Evolutionary conservation across 2,113 vertebrate genomes (phyloP).

Genomic region (Laticauda colubrina): DNA sequence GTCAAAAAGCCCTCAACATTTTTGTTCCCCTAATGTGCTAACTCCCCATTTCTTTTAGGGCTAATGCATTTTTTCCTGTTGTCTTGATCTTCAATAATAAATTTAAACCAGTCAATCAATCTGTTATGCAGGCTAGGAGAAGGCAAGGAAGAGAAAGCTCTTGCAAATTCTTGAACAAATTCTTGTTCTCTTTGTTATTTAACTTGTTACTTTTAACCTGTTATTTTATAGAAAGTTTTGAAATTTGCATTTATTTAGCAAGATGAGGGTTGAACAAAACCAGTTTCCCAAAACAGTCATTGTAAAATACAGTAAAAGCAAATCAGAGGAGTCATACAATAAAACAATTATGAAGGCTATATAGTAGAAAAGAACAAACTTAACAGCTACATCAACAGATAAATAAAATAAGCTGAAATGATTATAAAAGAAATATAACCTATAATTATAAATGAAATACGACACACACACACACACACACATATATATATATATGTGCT

Average conservation of each 20-base stretch:
- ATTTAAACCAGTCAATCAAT: background rate
- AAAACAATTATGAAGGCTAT: background rate
- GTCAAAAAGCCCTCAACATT: background rate
- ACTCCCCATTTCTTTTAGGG: background rate
- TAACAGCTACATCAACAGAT: background rate
- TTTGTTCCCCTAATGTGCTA: background rate
- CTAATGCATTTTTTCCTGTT: background rate
- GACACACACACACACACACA: too few species aligned
- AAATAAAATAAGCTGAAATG: background rate
- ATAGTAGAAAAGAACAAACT: background rate
- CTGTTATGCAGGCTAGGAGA: background rate
- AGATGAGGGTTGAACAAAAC: background rate
- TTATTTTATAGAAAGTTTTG: background rate
- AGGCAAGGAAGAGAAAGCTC: fast-evolving
- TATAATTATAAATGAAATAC: background rate
- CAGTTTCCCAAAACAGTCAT: background rate
- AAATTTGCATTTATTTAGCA: background rate
- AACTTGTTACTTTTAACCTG: background rate
- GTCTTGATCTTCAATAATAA: background rate
- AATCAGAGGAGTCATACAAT: background rate
- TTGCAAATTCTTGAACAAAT: background rate
- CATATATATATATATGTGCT: too few species aligned
- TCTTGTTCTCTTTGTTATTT: background rate
- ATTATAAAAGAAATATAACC: background rate
- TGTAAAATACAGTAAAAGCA: background rate